Evolutionary conservation across 2,888 invertebrate genomes (phyloP).

Genomic region (Protodeltote pygarga): DNA sequence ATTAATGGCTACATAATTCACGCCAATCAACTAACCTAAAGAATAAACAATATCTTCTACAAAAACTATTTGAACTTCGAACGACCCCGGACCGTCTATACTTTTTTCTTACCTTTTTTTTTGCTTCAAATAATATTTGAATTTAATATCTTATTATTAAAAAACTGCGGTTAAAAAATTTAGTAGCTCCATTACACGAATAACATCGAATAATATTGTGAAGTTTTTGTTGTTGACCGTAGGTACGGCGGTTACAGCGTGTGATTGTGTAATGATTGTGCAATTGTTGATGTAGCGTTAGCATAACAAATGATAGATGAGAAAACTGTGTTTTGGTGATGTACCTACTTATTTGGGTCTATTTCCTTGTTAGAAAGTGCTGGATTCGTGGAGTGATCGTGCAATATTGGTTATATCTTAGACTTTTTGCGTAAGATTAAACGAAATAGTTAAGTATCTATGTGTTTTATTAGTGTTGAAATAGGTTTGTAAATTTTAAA

Average conservation of each 20-base stretch:
- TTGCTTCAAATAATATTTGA: not conserved
- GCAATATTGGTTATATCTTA: not conserved
- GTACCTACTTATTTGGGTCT: conserved; percentile 4
- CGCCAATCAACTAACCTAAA: not conserved
- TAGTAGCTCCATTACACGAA: too few species aligned
- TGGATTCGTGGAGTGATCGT: conserved; percentile 4
- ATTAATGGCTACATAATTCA: not conserved
- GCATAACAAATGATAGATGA: conserved; percentile 24
- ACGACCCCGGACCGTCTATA: conserved; percentile 11
- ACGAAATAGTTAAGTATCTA: not conserved
- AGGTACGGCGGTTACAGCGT: not conserved
- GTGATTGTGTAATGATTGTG: conserved; percentile 27
- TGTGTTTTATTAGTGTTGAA: too few species aligned
- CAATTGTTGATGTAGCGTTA: conserved; percentile 16
- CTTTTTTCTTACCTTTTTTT: conserved; percentile 11
- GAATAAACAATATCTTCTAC: not conserved
- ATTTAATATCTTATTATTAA: not conserved
- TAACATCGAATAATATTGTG: not conserved
- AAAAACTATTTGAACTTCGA: conserved; percentile 10
- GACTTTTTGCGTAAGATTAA: conserved; percentile 17
- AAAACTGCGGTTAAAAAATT: conserved; percentile 18
- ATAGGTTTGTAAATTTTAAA: too few species aligned
- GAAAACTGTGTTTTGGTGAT: conserved; percentile 3
- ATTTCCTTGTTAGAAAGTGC: conserved; percentile 32
- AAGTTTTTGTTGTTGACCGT: conserved; percentile 14